Evolutionary conservation across 2,113 vertebrate genomes (phyloP).

Genomic region (Rousettus leschenaultii): DNA sequence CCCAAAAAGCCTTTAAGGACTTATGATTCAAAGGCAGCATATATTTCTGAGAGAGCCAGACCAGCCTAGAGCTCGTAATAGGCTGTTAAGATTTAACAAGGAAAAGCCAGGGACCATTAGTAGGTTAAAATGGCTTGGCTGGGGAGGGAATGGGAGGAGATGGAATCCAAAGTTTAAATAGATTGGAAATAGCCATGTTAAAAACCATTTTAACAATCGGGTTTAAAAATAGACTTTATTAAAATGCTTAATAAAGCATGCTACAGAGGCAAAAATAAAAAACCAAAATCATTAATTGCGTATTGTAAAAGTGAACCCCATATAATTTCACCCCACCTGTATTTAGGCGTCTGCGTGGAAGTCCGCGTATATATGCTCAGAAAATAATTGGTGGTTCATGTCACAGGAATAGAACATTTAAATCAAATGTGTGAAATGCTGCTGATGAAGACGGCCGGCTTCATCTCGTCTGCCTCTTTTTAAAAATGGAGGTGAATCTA

Average conservation of each 20-base stretch:
- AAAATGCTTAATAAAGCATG: conserved; percentile 42
- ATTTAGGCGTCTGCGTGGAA: background rate
- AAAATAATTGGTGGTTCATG: background rate
- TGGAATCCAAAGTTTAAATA: conserved; percentile 45
- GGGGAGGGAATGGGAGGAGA: background rate
- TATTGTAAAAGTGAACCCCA: conserved; percentile 16
- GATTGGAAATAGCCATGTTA: conserved; percentile 46
- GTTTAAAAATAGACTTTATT: conserved; percentile 57
- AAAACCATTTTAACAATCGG: conserved; percentile 43
- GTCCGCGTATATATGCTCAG: background rate
- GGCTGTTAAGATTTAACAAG: conserved; percentile 68
- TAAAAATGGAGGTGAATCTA: background rate
- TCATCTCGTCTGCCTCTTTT: background rate
- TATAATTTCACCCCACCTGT: background rate
- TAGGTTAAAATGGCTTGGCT: conserved; percentile 53
- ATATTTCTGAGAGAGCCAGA: conserved; percentile 55
- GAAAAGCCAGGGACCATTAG: conserved; percentile 63
- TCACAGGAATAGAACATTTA: background rate
- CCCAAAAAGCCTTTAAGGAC: conserved; percentile 12
- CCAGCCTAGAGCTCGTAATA: conserved; percentile 50
- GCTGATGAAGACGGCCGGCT: background rate
- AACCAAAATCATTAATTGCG: conserved; percentile 5
- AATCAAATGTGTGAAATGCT: background rate
- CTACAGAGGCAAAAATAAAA: conserved; percentile 24
- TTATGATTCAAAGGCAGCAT: conserved; percentile 48